A percentile compares a stretch with the other conserved stretches of the same genome.
phyloP scores from a whole-genome alignment of 2,797 vertebrate species.

The Fringilla coelebs region DNA sequence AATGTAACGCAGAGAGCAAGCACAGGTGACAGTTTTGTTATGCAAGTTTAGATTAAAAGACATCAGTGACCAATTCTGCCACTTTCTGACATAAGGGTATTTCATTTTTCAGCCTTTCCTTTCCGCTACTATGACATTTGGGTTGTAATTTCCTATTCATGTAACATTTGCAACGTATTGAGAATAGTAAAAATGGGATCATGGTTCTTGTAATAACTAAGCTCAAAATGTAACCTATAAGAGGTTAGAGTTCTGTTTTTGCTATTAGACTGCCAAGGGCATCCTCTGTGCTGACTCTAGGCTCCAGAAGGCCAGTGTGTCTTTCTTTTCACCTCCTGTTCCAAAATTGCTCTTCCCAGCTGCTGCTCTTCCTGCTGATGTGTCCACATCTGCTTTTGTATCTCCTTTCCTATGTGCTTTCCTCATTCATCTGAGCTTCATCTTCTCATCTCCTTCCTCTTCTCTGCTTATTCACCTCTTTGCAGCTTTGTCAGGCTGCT shows the following conservation, averaged over 20 bases:
- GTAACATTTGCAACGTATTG: neutral
- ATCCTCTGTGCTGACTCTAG: neutral
- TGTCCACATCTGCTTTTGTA: neutral
- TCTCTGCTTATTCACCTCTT: neutral
- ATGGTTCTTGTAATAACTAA: neutral
- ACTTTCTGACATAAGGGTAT: neutral
- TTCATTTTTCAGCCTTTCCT: neutral
- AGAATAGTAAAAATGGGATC: neutral
- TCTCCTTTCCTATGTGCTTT: neutral
- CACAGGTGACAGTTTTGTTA: neutral
- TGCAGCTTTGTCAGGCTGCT: slow-evolving; percentile 11
- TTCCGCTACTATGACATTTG: neutral
- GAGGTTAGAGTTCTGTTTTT: neutral
- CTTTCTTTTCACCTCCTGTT: neutral
- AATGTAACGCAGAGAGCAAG: neutral
- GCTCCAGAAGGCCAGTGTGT: neutral
- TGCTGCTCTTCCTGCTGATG: neutral
- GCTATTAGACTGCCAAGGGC: neutral
- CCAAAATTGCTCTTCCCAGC: neutral
- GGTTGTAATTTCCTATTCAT: neutral
- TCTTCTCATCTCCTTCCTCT: neutral
- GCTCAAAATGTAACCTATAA: neutral
- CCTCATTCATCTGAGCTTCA: neutral
- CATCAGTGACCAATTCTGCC: neutral
- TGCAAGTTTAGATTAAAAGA: neutral